phyloP scores from a whole-genome alignment of 92 coral and sea anemone genomes.

The Montipora capitata region DNA sequence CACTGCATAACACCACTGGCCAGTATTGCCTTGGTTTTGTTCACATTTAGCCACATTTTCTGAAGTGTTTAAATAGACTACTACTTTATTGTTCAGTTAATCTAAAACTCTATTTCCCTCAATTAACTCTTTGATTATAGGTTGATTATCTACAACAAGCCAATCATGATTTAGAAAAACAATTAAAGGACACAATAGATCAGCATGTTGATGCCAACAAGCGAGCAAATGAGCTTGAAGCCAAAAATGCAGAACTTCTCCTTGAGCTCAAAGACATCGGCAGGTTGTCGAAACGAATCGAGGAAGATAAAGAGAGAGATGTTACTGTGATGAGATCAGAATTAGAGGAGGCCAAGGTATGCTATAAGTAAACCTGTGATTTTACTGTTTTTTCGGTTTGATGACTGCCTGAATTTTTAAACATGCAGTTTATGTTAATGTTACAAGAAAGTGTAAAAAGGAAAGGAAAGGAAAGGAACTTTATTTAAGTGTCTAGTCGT shows the following conservation, averaged over 20 bases:
- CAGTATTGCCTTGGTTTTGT: too few species aligned
- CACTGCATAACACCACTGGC: too few species aligned
- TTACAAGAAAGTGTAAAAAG: too few species aligned
- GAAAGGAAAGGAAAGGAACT: too few species aligned
- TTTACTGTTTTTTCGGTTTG: too few species aligned
- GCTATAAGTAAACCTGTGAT: too few species aligned
- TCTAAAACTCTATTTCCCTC: neutral
- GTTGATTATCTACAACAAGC: constrained; percentile 99
- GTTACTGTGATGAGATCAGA: constrained; percentile 78
- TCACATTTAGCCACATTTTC: too few species aligned
- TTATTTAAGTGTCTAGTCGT: too few species aligned
- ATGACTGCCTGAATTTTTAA: too few species aligned
- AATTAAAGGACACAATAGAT: constrained; percentile 81
- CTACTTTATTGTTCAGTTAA: too few species aligned
- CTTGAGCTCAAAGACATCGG: constrained; percentile 89
- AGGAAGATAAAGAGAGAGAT: constrained; percentile 90
- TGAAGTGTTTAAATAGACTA: neutral
- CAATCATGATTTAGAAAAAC: constrained; percentile 95
- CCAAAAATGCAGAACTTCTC: constrained; percentile 89
- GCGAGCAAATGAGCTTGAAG: constrained; percentile 82
- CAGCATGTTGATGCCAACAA: constrained; percentile 79
- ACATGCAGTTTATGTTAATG: too few species aligned
- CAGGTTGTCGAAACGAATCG: constrained; percentile 80
- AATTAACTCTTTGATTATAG: constrained; percentile 17
- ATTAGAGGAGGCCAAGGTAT: constrained; percentile 85